These are phyloP conservation scores for Gymnosoma rotundatum DNA, from an alignment of 2,888 invertebrate genomes.

Conservation along the genomic window DNA sequence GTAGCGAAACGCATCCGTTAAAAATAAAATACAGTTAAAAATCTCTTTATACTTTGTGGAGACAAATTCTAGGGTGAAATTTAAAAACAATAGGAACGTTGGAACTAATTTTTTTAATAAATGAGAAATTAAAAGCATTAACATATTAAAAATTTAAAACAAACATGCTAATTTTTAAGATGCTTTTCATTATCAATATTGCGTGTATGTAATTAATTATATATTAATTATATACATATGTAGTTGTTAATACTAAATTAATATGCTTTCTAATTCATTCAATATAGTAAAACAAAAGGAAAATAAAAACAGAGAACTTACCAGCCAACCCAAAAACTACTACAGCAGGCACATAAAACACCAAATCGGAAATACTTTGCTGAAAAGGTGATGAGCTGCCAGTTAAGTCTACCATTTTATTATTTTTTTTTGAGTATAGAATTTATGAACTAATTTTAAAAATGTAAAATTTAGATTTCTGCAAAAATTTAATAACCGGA, in stretches of 20 bases:
- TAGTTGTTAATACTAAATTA: slow-evolving; percentile 14
- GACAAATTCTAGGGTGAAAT: too few species aligned
- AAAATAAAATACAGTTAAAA: too few species aligned
- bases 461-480: neutral
- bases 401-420: slow-evolving; percentile 91
- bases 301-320: slow-evolving; percentile 80
- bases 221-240: neutral
- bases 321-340: slow-evolving; percentile 90
- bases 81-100: neutral
- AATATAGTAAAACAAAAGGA: slow-evolving; percentile 57
- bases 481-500: slow-evolving; percentile 5
- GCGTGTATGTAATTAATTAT: slow-evolving; percentile 5
- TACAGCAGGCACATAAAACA: slow-evolving; percentile 93
- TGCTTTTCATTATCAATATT: slow-evolving; percentile 38
- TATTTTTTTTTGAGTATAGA: slow-evolving; percentile 2
- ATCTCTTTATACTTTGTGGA: too few species aligned
- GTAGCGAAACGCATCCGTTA: too few species aligned
- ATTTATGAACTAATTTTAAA: neutral
- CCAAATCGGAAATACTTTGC: slow-evolving; percentile 93
- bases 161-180: slow-evolving; percentile 41
- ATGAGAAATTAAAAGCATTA: neutral
- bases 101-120: neutral
- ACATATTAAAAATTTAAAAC: slow-evolving; percentile 1
- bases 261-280: slow-evolving; percentile 61
- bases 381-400: slow-evolving; percentile 91